Evolutionary conservation across 2,888 invertebrate genomes (phyloP), one percentile per base, ranked within the genome.

Genomic region (Nasonia oneida): DNA sequence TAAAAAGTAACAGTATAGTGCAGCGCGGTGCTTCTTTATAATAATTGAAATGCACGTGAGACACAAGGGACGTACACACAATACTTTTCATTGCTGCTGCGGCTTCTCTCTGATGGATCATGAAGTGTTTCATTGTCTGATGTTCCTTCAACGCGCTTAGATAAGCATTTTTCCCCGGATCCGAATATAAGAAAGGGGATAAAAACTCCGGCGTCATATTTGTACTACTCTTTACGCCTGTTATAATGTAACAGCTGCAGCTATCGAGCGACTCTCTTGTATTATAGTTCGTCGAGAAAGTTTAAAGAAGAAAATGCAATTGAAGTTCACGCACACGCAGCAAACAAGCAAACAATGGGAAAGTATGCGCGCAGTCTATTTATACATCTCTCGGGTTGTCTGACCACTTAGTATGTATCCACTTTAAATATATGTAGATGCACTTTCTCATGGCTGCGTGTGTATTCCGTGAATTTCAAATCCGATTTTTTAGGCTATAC

Each of bases 341-440:
- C 23, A 23, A 23, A 23, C 23, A 23, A 42, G 50, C 12, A 29
- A n/a, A 74, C 79, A 85, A 82, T 82, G 78, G 50, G 82, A 82
- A 75, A 78, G 85, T 85, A 39, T 33, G 53, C 3, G 18, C n/a
- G 53, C 6, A 39, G 33, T 23, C 23, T 53, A 64, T 64, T 42
- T 67, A 57, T 61, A 37, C 39, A 79, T 47, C 47, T 47, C 37
- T 47, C 61, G 18, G 79, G 70, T 39, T 53, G 79, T 61, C 73
- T 79, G 74, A 70, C 78, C 75, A 76, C 79, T 81, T 67, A 64
- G 50, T 64, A 76, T 84, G 42, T 42, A 71, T 78, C 79, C 74
- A 74, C 79, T 82, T 75, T 74, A 79, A 85, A 79, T 82, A 57
- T 75, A 82, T 79, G 78, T 64, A 78, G 77, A 81, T 81, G 78